Evolutionary conservation across 2,113 vertebrate species (phyloP).

Genomic region (Pluvialis apricaria): DNA sequence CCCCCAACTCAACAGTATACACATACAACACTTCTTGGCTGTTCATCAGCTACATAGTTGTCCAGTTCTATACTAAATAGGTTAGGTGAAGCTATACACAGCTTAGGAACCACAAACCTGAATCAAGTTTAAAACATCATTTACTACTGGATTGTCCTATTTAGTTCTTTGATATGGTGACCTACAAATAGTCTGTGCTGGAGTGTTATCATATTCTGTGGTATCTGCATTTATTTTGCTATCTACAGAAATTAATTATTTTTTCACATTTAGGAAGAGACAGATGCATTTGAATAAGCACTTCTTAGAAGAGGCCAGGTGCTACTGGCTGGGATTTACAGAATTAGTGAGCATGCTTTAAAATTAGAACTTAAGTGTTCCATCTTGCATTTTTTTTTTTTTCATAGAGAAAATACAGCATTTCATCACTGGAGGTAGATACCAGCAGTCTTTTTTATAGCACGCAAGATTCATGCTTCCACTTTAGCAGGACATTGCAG

Average conservation of each 20-base stretch:
- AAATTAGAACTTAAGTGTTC: background rate
- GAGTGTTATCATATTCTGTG: background rate
- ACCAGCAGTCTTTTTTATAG: background rate
- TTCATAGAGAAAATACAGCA: background rate
- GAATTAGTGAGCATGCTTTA: background rate
- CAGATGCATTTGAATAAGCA: background rate
- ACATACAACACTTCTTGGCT: background rate
- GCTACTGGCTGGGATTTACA: background rate
- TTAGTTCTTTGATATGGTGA: background rate
- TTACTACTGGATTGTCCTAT: background rate
- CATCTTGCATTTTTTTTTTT: background rate
- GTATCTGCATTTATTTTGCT: background rate
- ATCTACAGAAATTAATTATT: background rate
- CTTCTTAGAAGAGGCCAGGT: constrained; percentile 30
- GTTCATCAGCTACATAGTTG: background rate
- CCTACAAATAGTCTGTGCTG: background rate
- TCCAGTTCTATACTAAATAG: background rate
- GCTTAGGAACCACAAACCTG: background rate
- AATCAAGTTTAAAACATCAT: background rate
- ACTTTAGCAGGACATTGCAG: background rate
- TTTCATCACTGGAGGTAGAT: background rate
- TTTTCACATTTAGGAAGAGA: background rate
- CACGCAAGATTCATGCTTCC: background rate
- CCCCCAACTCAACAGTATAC: background rate
- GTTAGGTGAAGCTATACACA: background rate